Percentiles rank a stretch among this genome's conserved stretches.
Evolutionary conservation across 2,888 invertebrate genomes (phyloP).

Genomic region (Griposia aprilina): DNA sequence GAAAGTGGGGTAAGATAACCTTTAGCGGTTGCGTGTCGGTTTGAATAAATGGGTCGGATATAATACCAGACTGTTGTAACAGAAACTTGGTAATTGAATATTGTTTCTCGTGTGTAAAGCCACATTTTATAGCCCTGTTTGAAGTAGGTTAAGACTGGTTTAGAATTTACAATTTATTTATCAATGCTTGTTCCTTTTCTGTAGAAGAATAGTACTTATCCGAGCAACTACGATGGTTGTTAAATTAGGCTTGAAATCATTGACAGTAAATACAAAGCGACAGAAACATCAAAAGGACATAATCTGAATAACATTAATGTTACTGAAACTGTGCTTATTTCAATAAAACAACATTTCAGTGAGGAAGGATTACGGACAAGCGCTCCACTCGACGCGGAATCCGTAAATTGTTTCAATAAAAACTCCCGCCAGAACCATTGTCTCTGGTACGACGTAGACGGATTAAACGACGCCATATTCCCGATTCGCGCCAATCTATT

Average conservation of each 20-base stretch:
- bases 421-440: slow-evolving; percentile 46
- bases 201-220: neutral
- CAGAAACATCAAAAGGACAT: slow-evolving; percentile 37
- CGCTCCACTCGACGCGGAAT: slow-evolving; percentile 21
- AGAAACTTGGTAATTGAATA: slow-evolving; percentile 52
- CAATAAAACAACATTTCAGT: slow-evolving; percentile 38
- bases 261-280: slow-evolving; percentile 7
- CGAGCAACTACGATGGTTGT: neutral
- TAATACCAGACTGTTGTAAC: slow-evolving; percentile 56
- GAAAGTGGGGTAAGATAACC: slow-evolving; percentile 67
- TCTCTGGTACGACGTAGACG: slow-evolving; percentile 41
- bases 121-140: slow-evolving; percentile 26
- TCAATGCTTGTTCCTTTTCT: neutral
- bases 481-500: slow-evolving; percentile 37
- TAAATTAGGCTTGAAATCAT: slow-evolving; percentile 15
- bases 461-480: slow-evolving; percentile 62
- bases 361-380: slow-evolving; percentile 42
- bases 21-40: slow-evolving; percentile 58
- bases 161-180: neutral
- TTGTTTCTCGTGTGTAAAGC: slow-evolving; percentile 23
- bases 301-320: slow-evolving; percentile 35
- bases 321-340: slow-evolving; percentile 28
- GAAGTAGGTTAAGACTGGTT: slow-evolving; percentile 12
- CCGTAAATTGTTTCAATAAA: slow-evolving; percentile 55
- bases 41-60: slow-evolving; percentile 63